Percentiles rank a stretch among this genome's conserved stretches.
phyloP scores from a whole-genome alignment of 2,888 invertebrate genomes.

The Gortyna flavago region DNA sequence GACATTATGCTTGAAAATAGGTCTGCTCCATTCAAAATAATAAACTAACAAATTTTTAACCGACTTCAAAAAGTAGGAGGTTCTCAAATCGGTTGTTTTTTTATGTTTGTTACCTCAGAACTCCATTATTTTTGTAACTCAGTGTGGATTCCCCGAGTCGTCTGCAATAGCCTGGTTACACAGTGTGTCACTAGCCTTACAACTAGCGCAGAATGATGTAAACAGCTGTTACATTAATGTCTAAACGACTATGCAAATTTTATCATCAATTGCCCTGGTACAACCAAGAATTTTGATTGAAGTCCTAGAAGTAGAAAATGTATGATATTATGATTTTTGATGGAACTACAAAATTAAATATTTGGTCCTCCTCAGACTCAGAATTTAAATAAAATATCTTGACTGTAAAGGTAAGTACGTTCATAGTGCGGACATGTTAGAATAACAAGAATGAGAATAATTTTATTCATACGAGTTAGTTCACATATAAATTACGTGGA shows the following conservation, averaged over 20 bases:
- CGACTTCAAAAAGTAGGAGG: no score
- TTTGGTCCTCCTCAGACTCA: not conserved
- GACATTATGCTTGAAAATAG: not conserved
- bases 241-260: slow-evolving; percentile 60
- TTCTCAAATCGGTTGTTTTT: no score
- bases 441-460: no score
- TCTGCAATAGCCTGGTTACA: not conserved
- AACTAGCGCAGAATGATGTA: slow-evolving; percentile 48
- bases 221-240: slow-evolving; percentile 55
- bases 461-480: no score
- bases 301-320: slow-evolving; percentile 15
- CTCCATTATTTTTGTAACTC: no score
- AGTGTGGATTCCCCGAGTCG: not conserved
- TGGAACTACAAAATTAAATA: slow-evolving; percentile 9
- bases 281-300: slow-evolving; percentile 41
- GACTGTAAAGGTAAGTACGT: not conserved
- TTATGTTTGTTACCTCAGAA: no score
- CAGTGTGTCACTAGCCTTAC: slow-evolving; percentile 30
- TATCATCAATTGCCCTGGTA: slow-evolving; percentile 38
- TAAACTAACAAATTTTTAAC: not conserved
- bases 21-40: not conserved
- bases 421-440: not conserved
- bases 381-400: not conserved
- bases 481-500: no score
- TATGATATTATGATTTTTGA: not conserved